Percentiles rank a stretch among this genome's conserved stretches.
phyloP scores from a whole-genome alignment of 2,888 invertebrate genomes.

The Palloptera scutellata region DNA sequence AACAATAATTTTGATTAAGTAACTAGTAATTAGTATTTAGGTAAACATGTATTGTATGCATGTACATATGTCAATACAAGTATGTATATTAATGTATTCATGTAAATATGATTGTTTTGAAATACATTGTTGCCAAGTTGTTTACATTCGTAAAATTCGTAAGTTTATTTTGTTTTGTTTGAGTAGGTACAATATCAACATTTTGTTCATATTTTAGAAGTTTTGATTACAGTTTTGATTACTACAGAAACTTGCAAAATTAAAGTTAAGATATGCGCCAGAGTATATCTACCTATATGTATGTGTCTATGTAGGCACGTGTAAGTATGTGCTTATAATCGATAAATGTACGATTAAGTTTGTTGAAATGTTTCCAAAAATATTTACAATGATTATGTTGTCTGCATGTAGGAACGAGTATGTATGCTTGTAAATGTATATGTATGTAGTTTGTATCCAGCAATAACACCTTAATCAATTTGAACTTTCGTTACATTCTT shows the following conservation, averaged over 20 bases:
- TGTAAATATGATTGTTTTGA: slow-evolving; percentile 39
- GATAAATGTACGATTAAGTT: too few relatives aligned
- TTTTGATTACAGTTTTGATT: too few relatives aligned
- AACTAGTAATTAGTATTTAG: neutral
- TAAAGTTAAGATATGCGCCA: too few relatives aligned
- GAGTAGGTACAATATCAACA: neutral
- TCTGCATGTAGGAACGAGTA: neutral
- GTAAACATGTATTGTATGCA: slow-evolving; percentile 1
- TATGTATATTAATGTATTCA: slow-evolving; percentile 10
- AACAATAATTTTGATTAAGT: too few relatives aligned
- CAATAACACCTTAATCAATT: slow-evolving; percentile 13
- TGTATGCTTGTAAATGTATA: neutral
- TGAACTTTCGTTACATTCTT: slow-evolving; percentile 32
- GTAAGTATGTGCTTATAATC: too few relatives aligned
- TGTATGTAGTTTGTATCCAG: neutral
- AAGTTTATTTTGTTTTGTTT: neutral
- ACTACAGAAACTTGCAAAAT: too few relatives aligned
- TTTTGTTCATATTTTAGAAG: neutral
- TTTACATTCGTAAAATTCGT: slow-evolving; percentile 27
- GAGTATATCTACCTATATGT: too few relatives aligned
- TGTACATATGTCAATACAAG: neutral
- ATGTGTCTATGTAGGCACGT: too few relatives aligned
- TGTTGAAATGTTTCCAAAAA: too few relatives aligned
- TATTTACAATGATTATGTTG: too few relatives aligned
- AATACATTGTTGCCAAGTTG: slow-evolving; percentile 32